These are phyloP conservation scores for Falco biarmicus DNA, from an alignment of 2,797 vertebrate genomes.

Conservation along the genomic window DNA sequence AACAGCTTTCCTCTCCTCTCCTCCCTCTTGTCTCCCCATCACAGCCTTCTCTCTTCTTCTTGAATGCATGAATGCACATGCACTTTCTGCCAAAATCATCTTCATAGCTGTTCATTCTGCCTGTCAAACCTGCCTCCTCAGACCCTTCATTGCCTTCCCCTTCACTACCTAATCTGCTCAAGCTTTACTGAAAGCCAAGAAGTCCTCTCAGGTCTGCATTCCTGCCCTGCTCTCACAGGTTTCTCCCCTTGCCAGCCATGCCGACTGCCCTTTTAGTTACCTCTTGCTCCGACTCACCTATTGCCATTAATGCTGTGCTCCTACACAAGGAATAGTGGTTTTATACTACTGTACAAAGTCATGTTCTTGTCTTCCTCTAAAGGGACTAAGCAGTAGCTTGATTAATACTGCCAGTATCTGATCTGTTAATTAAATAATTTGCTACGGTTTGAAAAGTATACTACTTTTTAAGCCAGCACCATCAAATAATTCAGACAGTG, in stretches of 20 bases:
- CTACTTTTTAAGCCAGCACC: not conserved
- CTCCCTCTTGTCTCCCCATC: not conserved
- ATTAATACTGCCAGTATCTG: not conserved
- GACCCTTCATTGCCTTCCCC: not conserved
- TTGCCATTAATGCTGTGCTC: not conserved
- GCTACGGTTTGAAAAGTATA: not conserved
- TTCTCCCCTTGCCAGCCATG: not conserved
- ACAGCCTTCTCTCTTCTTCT: not conserved
- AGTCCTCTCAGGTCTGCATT: not conserved
- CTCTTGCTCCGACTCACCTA: rapidly evolving
- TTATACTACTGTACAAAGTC: not conserved
- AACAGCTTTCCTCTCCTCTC: not conserved
- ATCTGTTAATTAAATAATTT: not conserved
- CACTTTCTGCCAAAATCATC: slow-evolving; percentile 9
- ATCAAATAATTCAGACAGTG: not conserved
- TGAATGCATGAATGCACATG: not conserved
- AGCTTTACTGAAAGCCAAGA: not conserved
- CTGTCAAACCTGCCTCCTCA: not conserved
- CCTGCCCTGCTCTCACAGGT: not conserved
- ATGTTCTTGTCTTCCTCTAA: not conserved
- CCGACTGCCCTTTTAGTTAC: not conserved
- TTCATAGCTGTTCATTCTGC: not conserved
- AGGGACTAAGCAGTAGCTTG: not conserved
- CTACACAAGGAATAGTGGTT: not conserved
- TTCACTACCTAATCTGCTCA: not conserved